These are phyloP conservation scores for Acanthochromis polyacanthus DNA, from an alignment of 2,113 vertebrate species.

Conservation along the genomic window DNA sequence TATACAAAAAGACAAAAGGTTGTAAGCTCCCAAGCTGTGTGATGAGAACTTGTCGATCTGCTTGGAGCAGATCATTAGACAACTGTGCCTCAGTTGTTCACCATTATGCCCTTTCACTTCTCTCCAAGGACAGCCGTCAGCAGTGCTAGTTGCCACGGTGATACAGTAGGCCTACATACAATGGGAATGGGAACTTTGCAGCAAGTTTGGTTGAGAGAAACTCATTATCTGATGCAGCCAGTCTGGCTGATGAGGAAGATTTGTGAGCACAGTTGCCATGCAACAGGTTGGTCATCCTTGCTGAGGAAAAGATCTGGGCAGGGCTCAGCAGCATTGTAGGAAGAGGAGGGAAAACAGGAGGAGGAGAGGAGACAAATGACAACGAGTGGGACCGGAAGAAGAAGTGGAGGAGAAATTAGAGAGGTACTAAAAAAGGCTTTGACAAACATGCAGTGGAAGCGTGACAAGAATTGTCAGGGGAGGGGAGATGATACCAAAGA, in stretches of 20 bases:
- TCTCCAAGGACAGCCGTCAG: constrained; percentile 50
- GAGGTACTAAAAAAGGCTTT: neutral
- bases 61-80: constrained; percentile 11
- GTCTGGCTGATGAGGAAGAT: constrained; percentile 43
- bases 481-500: neutral
- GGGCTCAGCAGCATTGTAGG: constrained; percentile 30
- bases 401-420: neutral
- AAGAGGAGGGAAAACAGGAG: constrained; percentile 12
- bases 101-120: constrained; percentile 32
- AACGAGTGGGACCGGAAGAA: neutral
- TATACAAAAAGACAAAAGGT: neutral
- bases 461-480: neutral
- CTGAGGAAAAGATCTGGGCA: constrained; percentile 44
- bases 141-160: constrained; percentile 61
- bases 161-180: constrained; percentile 59
- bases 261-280: constrained; percentile 85
- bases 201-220: constrained; percentile 49
- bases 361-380: neutral
- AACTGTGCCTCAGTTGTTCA: constrained; percentile 50
- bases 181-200: constrained; percentile 50
- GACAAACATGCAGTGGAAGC: constrained; percentile 45
- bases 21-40: neutral
- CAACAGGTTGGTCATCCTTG: constrained; percentile 73
- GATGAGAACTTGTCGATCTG: constrained; percentile 32
- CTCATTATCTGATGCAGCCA: constrained; percentile 56